Evolutionary conservation across 2,888 invertebrate species (phyloP).

Genomic region (Machimus rusticus): DNA sequence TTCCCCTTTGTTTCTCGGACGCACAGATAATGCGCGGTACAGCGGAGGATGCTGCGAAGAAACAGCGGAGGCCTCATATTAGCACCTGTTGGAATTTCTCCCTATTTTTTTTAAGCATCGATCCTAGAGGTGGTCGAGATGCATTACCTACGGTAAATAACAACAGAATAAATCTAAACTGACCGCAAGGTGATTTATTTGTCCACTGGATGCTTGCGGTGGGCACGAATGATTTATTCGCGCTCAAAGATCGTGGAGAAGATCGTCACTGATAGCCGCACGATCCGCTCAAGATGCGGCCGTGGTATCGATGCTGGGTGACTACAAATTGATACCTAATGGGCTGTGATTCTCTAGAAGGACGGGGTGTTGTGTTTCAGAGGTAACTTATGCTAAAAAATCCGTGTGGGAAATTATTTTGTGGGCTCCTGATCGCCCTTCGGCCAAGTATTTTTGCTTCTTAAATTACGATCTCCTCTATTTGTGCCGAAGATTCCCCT

Average conservation of each 20-base stretch:
- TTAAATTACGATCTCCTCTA: not conserved
- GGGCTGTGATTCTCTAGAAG: not conserved
- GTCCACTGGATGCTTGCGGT: constrained; percentile 34
- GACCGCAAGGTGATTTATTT: constrained; percentile 47
- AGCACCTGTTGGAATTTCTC: constrained; percentile 44
- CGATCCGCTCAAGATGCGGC: not conserved
- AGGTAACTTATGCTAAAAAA: not conserved
- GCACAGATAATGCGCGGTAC: not conserved
- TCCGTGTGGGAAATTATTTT: not conserved
- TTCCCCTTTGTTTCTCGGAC: constrained; percentile 2
- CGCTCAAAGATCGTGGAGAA: constrained; percentile 7
- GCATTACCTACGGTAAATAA: constrained; percentile 40
- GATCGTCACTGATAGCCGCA: constrained; percentile 14
- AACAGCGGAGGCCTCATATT: constrained; percentile 39
- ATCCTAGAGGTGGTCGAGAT: constrained; percentile 44
- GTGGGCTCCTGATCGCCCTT: not conserved
- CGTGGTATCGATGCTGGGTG: not conserved
- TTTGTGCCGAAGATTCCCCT: not conserved
- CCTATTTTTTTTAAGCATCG: constrained; percentile 20
- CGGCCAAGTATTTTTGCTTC: not conserved
- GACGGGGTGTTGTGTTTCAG: not conserved
- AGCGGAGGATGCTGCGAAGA: constrained; percentile 16
- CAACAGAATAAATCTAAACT: constrained; percentile 46
- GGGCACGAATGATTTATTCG: constrained; percentile 37
- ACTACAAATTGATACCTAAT: constrained; percentile 12